Evolutionary conservation across 2,113 vertebrate species (phyloP), one percentile per base, ranked within the genome.

Genomic region (Todiramphus saurophagus): DNA sequence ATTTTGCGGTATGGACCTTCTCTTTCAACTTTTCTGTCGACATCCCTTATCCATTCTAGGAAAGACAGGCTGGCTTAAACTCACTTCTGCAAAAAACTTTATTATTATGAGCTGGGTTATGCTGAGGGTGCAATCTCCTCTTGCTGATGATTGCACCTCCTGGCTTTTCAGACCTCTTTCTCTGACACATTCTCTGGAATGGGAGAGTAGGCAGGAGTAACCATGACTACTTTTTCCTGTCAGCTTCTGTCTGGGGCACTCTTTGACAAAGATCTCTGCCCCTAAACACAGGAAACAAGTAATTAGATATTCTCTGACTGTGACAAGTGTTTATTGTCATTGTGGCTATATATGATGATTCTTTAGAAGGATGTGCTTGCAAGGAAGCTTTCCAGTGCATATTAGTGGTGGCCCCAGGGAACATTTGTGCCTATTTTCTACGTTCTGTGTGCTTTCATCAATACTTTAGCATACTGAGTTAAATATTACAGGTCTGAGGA

Each of bases 91-190:
- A 33, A 46, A 68, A 53, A 31, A 59, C 14, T 39, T 63, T 41
- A 39, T 59, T 44, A 25, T 31, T 58, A 21, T 25, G 25, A 87
- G 5, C 35, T 68, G 13, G 48, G 14, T 39, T 15, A 43, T 75
- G 35, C 17, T 79, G 43, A 85, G 28, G 23, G 9, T 44, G 31
- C 9, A 2, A 46, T 39, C 33, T 46, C 3, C 27, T 50, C 10
- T 66, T 85, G 35, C 48, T 13, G 13, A 43, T 1, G 3, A 2
- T 64, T 1, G 2, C 11, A 43, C 12, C 2, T 74, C 6, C 13
- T 76, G 16, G 7, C 20, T 73, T 27, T 50, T 39, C 68, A 55
- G 7, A n/a, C 24, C 9, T 76, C 23, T 30, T 41, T 70, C 46
- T 62, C 4, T 53, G 33, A 11, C 7, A 1, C 53, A 4, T 93